Base-by-base conservation (phyloP, 2,888 invertebrate genomes). In the Drepanosiphum platanoidis region DNA sequence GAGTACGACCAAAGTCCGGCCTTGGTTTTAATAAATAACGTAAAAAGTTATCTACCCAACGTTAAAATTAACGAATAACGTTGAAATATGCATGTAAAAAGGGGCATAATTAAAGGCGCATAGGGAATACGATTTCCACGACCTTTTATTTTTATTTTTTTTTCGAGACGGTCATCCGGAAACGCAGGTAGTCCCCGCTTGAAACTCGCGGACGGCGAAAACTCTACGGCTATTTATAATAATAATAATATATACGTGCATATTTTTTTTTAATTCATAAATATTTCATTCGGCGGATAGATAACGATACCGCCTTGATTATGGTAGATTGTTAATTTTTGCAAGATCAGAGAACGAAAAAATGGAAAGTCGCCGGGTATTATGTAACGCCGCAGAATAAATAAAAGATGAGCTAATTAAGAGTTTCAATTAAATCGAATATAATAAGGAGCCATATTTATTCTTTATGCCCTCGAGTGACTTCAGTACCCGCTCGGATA, bases 331-430 rank as follows among this genome's bases (percentile, higher is more conserved):
- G 32, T 13, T 42, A 32, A n/a, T n/a, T 64, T 66, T 46, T 42
- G 7, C 13, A 78, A 42, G 30, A 22, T 2, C 11, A 11, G 36
- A 64, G 7, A 46, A 46, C 42, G 30, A 46, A 42, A 46, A 42
- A 66, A n/a, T 4, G 15, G 15, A 66, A 42, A 79, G n/a, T 0
- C 22, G n/a, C 46, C 11, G 13, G 1, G 27, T 27, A 27, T 75
- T 75, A 15, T 39, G 34, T 18, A 77, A 64, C 30, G n/a, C 11
- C 30, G n/a, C 11, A 78, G 18, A 64, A 78, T 42, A 64, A 64
- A 64, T 64, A 64, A 78, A 61, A 77, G 18, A 64, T 39, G 30
- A 61, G 27, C 18, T 30, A 77, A 39, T 77, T 39, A 39, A 22
- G 61, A 64, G 13, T 36, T 75, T 2, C 34, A 75, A 58, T 58